Evolutionary conservation across 1,140 invertebrate genomes (phyloP).

Genomic region (Drosophila santomea): DNA sequence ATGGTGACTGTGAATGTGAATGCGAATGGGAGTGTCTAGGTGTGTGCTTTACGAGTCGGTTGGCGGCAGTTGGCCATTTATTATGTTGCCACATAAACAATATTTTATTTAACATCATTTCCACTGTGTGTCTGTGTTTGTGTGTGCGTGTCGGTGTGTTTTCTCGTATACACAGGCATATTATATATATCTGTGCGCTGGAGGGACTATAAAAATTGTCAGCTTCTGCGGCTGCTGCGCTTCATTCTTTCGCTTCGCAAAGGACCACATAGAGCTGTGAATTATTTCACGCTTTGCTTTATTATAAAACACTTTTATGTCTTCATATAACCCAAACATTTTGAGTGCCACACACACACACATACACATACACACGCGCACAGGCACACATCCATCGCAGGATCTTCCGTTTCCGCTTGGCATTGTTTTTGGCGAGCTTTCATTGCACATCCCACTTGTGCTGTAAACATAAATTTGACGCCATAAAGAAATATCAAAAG

Average conservation of each 20-base stretch:
- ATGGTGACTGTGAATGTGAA: constrained; percentile 31
- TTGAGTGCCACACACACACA: constrained; percentile 44
- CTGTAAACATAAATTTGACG: constrained; percentile 79
- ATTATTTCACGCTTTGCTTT: constrained; percentile 82
- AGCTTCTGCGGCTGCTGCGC: constrained; percentile 60
- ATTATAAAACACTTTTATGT: constrained; percentile 83
- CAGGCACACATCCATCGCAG: constrained; percentile 10
- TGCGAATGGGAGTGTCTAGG: constrained; percentile 42
- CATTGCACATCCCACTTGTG: constrained; percentile 72
- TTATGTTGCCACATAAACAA: constrained; percentile 82
- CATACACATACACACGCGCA: constrained; percentile 1
- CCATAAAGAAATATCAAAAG: constrained; percentile 51
- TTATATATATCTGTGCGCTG: constrained; percentile 8
- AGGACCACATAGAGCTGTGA: constrained; percentile 62
- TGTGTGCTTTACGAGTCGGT: constrained; percentile 73
- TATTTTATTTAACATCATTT: constrained; percentile 83
- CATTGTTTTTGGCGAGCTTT: constrained; percentile 65
- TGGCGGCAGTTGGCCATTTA: constrained; percentile 75
- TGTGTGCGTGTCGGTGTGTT: constrained; percentile 1
- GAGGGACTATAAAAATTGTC: constrained; percentile 78
- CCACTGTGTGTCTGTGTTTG: constrained; percentile 22
- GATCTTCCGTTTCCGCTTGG: constrained; percentile 56
- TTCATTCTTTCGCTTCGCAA: constrained; percentile 12
- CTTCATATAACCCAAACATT: constrained; percentile 80
- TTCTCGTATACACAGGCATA: neutral